Base-by-base conservation (phyloP, 1,140 invertebrate species). In the Meteorus sp. region DNA sequence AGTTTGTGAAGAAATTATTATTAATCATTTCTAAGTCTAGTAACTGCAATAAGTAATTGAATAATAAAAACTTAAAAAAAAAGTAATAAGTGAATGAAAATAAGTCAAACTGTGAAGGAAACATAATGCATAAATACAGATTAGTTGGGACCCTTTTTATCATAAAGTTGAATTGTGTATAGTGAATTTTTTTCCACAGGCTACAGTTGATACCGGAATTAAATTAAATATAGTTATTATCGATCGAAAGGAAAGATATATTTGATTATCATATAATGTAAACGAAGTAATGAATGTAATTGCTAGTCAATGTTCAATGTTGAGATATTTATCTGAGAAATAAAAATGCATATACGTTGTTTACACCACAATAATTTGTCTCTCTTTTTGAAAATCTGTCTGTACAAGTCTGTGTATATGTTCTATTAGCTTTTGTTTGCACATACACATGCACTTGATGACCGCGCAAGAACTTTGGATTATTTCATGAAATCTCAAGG, bases 281-380 rank as follows among this genome's bases (percentile, higher is more conserved):
- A 61, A 54, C 35, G 50, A 45, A 56, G 59, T 61, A 61, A 70
- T 65, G 65, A 72, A n/a, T 68, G 66, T 70, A 68, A 54, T 68
- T 69, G 66, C 72, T 74, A 75, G 72, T 75, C 66, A 74, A 72
- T 74, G 73, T 75, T 75, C 65, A 74, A 74, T 74, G 71, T 75
- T 75, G 70, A 72, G 65, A 71, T 71, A 72, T 72, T 72, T 71
- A 70, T 68, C 65, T 64, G 62, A 13, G 15, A 39, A 70, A 74
- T 73, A 72, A 73, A 71, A 75, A 75, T 70, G 64, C 73, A 71
- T 74, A 74, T 39, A 74, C 68, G 66, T 75, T 74, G 66, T 74
- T 74, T 74, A 74, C 71, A 75, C 64, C 66, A 72, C 27, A 29
- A 39, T n/a, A n/a, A n/a, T n/a, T n/a, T n/a, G n/a, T n/a, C n/a